Conservation (phyloP, 2,113 vertebrate genomes). For the Labrus mixtus region DNA sequence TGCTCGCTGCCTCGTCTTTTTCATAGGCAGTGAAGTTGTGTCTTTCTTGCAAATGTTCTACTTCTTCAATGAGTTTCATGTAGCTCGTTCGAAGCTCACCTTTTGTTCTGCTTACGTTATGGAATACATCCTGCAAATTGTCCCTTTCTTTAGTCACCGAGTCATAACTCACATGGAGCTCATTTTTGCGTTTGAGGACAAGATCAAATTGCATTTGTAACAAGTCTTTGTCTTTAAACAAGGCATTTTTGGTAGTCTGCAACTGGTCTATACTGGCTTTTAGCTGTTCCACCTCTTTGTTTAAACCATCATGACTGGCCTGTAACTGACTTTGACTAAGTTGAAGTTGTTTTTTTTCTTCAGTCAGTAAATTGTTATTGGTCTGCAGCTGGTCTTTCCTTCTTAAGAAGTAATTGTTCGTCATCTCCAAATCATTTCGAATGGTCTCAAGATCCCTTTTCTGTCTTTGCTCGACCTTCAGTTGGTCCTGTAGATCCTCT, state of each 20-base stretch:
- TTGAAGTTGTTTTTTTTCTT: constrained; percentile 3
- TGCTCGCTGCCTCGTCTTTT: constrained; percentile 45
- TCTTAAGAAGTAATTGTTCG: rapidly evolving
- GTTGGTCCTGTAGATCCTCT: constrained; percentile 28
- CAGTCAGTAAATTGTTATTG: constrained; percentile 17
- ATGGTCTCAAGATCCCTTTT: neutral
- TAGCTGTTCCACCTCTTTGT: constrained; percentile 27
- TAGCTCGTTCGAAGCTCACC: constrained; percentile 56
- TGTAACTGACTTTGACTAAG: constrained; percentile 21
- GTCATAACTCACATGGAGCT: constrained; percentile 11
- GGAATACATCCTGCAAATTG: constrained; percentile 63
- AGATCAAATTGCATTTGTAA: constrained; percentile 14
- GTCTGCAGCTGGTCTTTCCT: rapidly evolving
- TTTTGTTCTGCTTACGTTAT: constrained; percentile 50
- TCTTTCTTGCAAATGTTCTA: constrained; percentile 54
- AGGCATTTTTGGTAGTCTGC: neutral
- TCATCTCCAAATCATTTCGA: neutral
- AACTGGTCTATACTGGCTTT: constrained; percentile 14
- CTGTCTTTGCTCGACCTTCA: constrained; percentile 3
- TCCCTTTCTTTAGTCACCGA: constrained; percentile 40
- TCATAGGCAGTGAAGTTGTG: constrained; percentile 48
- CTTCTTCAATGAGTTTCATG: constrained; percentile 34
- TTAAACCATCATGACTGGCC: constrained; percentile 17
- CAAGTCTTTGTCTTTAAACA: neutral
- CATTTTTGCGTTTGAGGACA: constrained; percentile 11